phyloP scores from a whole-genome alignment of 1,140 invertebrate genomes.

The Acromyrmex echinatior region DNA sequence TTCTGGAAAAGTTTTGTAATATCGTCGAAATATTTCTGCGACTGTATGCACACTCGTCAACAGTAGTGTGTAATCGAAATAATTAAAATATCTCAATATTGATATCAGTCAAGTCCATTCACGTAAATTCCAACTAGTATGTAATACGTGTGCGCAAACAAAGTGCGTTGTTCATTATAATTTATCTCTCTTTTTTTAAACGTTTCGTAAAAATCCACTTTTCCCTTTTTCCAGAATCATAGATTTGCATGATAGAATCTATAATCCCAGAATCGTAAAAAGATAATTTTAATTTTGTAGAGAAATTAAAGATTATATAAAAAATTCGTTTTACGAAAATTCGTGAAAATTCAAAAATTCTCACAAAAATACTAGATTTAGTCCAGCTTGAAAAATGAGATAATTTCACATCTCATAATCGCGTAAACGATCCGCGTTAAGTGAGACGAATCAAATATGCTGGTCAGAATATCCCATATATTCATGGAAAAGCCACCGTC shows the following conservation, averaged over 20 bases:
- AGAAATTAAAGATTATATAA: not conserved
- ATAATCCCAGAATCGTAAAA: not conserved
- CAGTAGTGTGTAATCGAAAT: conserved; percentile 29
- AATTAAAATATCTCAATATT: conserved; percentile 40
- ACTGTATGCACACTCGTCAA: not conserved
- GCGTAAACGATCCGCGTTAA: not conserved
- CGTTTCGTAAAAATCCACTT: not conserved
- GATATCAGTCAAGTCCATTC: conserved; percentile 17
- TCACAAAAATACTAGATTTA: not conserved
- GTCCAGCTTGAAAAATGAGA: not conserved
- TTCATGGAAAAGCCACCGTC: conserved; percentile 3
- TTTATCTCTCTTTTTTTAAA: not conserved
- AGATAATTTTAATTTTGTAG: not conserved
- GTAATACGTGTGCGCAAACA: not conserved
- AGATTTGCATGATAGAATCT: not conserved
- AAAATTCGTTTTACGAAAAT: not conserved
- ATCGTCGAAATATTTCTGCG: conserved; percentile 24
- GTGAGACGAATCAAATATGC: conserved; percentile 10
- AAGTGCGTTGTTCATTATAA: not conserved
- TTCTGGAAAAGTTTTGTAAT: conserved; percentile 53
- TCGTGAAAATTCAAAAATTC: not conserved
- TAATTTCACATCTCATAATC: conserved; percentile 8
- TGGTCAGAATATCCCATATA: not conserved
- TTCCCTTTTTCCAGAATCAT: not conserved
- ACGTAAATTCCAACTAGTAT: not conserved